Conservation (phyloP, 1,140 invertebrate genomes). For the Gryon sp. region DNA sequence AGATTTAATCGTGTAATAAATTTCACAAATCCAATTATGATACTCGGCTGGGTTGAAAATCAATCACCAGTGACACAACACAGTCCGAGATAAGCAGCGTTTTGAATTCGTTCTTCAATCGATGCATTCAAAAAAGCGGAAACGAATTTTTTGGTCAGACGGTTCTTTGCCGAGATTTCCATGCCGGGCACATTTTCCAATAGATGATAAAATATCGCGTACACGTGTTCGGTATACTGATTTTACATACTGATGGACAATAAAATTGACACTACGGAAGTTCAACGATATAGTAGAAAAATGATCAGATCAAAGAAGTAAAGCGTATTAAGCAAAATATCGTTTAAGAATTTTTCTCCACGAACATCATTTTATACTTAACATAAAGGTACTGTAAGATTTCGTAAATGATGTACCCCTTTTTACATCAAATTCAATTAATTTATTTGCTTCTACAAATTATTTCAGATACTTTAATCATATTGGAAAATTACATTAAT, state of each 20-base stretch:
- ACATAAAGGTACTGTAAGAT: no score
- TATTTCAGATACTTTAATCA: no score
- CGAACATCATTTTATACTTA: no score
- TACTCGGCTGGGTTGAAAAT: conserved; percentile 31
- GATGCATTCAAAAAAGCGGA: conserved; percentile 40
- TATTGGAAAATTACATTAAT: no score
- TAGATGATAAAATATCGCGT: conserved; percentile 48
- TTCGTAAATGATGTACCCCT: no score
- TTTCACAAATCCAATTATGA: conserved; percentile 31
- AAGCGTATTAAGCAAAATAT: not conserved
- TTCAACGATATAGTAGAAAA: conserved; percentile 33
- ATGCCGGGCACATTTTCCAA: conserved; percentile 49
- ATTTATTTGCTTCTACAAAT: no score
- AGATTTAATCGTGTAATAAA: conserved; percentile 30
- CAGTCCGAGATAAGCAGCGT: conserved; percentile 36
- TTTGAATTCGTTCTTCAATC: conserved; percentile 46
- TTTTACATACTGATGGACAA: conserved; percentile 44
- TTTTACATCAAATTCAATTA: no score
- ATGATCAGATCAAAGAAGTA: conserved; percentile 33
- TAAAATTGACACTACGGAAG: conserved; percentile 41
- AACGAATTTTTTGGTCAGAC: conserved; percentile 52
- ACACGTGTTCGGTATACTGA: conserved; percentile 52
- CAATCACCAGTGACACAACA: conserved; percentile 31
- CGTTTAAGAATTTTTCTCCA: no score
- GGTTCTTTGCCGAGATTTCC: conserved; percentile 29